phyloP scores from a whole-genome alignment of 2,888 invertebrate species.

The Caenorhabditis doughertyi region DNA sequence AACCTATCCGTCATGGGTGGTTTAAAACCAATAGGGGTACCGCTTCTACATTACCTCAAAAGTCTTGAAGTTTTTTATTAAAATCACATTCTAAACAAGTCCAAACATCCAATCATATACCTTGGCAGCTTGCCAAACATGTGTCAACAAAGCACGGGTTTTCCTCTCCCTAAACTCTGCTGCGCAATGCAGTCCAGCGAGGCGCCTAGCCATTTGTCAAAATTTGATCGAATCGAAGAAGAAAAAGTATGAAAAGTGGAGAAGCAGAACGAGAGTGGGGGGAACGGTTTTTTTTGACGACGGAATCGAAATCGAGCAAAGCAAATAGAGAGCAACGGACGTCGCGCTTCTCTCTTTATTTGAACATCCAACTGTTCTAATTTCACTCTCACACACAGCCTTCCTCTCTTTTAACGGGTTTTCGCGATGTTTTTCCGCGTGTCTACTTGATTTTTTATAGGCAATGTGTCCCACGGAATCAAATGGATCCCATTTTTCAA shows the following conservation, averaged over 20 bases:
- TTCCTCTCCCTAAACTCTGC: neutral
- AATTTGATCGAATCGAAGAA: conserved; percentile 44
- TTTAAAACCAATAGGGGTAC: no score
- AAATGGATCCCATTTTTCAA: no score
- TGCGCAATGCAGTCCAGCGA: conserved; percentile 3
- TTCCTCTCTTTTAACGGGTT: neutral
- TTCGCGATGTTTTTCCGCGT: neutral
- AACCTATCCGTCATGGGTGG: no score
- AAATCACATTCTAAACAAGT: no score
- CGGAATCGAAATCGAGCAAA: conserved; percentile 54
- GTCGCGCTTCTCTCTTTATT: conserved; percentile 33
- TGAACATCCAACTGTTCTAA: conserved; percentile 63
- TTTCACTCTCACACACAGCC: conserved; percentile 45
- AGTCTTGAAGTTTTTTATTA: no score
- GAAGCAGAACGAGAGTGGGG: neutral
- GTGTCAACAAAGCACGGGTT: neutral
- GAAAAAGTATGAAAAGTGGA: conserved; percentile 37
- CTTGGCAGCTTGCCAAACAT: conserved; percentile 29
- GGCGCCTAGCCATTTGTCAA: conserved; percentile 46
- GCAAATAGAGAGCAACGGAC: conserved; percentile 43
- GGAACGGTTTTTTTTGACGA: conserved; percentile 11
- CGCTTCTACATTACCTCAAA: no score
- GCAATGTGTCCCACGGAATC: no score
- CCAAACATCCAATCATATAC: neutral
- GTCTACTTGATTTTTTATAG: no score